Conservation (phyloP, 2,888 invertebrate genomes). For the Smittia aterrima region DNA sequence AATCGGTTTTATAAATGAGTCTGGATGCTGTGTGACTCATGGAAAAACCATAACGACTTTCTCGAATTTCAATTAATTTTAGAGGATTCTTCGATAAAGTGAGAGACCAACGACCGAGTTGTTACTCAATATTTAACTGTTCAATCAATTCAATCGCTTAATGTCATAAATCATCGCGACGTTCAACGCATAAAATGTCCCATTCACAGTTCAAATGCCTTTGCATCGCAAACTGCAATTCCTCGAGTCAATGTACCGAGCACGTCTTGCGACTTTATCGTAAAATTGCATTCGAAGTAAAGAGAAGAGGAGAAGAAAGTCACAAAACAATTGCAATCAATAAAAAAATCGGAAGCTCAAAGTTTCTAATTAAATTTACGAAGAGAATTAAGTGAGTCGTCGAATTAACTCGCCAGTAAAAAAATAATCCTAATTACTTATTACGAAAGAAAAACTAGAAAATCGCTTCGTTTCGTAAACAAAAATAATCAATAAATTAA, state of each 20-base stretch:
- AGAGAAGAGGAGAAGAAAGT: neutral
- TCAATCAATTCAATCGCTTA: neutral
- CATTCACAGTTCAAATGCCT: constrained; percentile 25
- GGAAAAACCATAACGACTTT: neutral
- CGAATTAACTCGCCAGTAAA: neutral
- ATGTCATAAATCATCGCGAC: neutral
- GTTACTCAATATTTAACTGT: constrained; percentile 5
- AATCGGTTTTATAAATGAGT: neutral
- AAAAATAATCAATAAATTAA: constrained; percentile 18
- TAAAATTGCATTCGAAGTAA: neutral
- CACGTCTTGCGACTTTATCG: constrained; percentile 2
- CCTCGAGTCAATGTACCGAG: neutral
- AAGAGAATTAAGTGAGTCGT: too few relatives aligned
- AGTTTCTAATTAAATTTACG: neutral
- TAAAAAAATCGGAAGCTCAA: constrained; percentile 1
- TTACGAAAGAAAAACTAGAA: neutral
- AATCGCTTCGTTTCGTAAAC: neutral
- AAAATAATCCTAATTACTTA: neutral
- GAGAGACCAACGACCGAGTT: neutral
- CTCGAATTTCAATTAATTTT: neutral
- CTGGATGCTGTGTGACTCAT: neutral
- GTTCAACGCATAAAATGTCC: neutral
- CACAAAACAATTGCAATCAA: constrained; percentile 4
- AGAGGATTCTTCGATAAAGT: neutral
- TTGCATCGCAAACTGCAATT: neutral